Base-by-base conservation (phyloP, 2,888 invertebrate species). In the Eupelmus urozonus region DNA sequence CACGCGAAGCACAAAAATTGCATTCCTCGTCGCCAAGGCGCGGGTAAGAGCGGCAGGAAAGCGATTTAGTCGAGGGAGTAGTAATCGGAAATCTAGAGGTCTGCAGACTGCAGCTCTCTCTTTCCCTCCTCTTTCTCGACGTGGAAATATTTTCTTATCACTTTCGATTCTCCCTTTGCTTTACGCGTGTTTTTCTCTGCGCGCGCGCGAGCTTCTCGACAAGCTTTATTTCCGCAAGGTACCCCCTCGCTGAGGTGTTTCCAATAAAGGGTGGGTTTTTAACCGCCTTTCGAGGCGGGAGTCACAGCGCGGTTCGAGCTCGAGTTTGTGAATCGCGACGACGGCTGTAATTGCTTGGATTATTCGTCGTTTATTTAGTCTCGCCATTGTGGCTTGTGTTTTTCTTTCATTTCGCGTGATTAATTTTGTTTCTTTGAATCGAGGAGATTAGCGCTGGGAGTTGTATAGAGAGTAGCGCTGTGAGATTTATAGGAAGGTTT, bases 121-220 rank as follows among this genome's bases (percentile, higher is more conserved):
- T n/a, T n/a, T 63, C 40, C 55, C 23, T 49, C 34, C 29, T 23
- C 42, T 66, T 51, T 59, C 59, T 59, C 3, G 27, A 40, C 75
- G 27, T 27, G 60, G 53, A 75, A 75, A 67, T 67, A 67, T 59
- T 59, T 75, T 62, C 67, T 60, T 67, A 51, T 62, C 65, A 51
- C 40, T 1, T 63, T 67, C 20, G 49, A 45, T 51, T 67, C 57
- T 51, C 20, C 18, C 42, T 16, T 4, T 62, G 27, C 13, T 57
- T 18, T 9, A 1, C 20, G 11, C 16, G 4, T 29, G n/a, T 65
- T 55, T 29, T 29, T 45, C 29, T 60, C 9, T 29, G 0, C 45
- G 11, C 18, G 45, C 29, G 13, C 40, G n/a, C 9, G 9, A 45
- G 25, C 34, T 34, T 1, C 53, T 72, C 51, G 53, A 42, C 53